phyloP scores from a whole-genome alignment of 2,113 vertebrate species.

The Pollachius pollachius region DNA sequence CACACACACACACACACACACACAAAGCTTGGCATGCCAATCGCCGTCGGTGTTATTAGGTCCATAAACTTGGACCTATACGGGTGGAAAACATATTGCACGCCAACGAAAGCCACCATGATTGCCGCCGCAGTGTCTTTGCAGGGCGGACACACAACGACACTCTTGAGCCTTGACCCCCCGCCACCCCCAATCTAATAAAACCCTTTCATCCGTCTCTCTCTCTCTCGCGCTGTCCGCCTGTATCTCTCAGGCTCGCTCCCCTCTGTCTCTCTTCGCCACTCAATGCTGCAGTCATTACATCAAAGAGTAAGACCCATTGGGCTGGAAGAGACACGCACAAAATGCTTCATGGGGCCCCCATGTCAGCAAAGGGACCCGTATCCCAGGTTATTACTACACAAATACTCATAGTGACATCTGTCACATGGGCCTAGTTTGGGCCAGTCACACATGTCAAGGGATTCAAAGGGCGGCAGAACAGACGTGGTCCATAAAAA shows the following conservation, averaged over 20 bases:
- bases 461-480: too few species aligned
- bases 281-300: constrained; percentile 31
- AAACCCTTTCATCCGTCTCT: constrained; percentile 26
- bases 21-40: too few species aligned
- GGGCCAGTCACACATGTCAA: too few species aligned
- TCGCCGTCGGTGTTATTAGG: too few species aligned
- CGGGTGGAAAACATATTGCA: neutral
- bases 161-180: constrained; percentile 34
- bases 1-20: too few species aligned
- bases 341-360: constrained; percentile 30
- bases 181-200: constrained; percentile 27
- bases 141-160: constrained; percentile 15
- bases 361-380: neutral
- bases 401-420: neutral
- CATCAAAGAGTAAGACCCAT: constrained; percentile 45
- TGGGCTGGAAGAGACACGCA: constrained; percentile 18
- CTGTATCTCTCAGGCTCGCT: too few species aligned
- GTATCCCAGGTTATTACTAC: constrained; percentile 1
- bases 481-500: too few species aligned
- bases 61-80: too few species aligned
- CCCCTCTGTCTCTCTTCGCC: neutral
- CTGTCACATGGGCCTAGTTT: too few species aligned
- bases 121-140: constrained; percentile 28
- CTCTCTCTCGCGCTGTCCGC: neutral
- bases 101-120: neutral